phyloP scores from a whole-genome alignment of 2,113 vertebrate species.

The Mixornis gularis region DNA sequence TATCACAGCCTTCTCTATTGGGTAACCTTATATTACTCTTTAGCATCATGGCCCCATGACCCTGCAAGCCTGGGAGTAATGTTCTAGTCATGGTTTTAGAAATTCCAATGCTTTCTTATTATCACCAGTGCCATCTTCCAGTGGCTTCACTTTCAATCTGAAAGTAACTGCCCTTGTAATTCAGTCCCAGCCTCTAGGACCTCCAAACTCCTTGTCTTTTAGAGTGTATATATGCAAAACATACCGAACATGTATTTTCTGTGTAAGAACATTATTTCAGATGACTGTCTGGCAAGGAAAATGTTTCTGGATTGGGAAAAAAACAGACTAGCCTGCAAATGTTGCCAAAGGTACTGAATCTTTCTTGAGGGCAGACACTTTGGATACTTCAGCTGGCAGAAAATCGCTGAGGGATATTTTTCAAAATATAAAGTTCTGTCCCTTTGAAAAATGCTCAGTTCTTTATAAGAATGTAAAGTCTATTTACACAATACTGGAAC shows the following conservation, averaged over 20 bases:
- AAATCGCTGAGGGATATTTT: slow-evolving; percentile 16
- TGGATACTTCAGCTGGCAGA: slow-evolving; percentile 45
- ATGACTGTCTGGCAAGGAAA: slow-evolving; percentile 47
- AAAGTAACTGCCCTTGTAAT: neutral
- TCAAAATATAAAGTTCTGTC: slow-evolving; percentile 28
- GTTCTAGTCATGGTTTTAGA: neutral
- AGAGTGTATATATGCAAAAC: neutral
- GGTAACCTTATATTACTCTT: neutral
- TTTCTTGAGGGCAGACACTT: slow-evolving; percentile 41
- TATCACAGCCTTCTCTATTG: neutral
- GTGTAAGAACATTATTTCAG: slow-evolving; percentile 52
- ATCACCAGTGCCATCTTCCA: neutral
- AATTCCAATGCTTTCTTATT: neutral
- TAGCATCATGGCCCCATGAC: neutral
- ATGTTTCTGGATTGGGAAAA: slow-evolving; percentile 53
- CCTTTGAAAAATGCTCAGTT: slow-evolving; percentile 17
- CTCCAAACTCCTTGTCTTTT: neutral
- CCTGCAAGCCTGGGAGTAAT: neutral
- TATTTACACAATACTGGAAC: slow-evolving; percentile 4
- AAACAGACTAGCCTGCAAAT: slow-evolving; percentile 31
- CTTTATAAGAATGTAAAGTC: slow-evolving; percentile 19
- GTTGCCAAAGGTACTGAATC: slow-evolving; percentile 48
- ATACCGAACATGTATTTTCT: slow-evolving; percentile 49
- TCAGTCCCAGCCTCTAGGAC: neutral
- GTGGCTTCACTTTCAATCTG: neutral